A percentile compares a stretch with the other conserved stretches of the same genome.
Conservation (phyloP, 2,113 vertebrate species). For the Megaceryle torquata region DNA sequence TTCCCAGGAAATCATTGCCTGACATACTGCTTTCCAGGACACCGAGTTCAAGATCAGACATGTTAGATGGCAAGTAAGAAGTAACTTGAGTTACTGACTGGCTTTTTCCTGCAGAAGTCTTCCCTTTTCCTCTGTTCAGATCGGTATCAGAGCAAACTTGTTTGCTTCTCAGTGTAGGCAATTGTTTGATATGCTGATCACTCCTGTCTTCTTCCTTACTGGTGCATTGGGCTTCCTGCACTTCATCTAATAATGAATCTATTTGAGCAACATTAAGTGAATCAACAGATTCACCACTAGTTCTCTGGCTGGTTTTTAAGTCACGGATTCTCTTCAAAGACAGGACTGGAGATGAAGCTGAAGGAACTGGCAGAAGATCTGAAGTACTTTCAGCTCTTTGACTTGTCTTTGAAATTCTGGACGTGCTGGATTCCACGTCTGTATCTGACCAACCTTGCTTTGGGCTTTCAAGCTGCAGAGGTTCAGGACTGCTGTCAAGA, state of each 20-base stretch:
- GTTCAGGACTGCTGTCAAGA: constrained; percentile 64
- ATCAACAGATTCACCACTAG: constrained; percentile 60
- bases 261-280: neutral
- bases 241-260: neutral
- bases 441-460: constrained; percentile 35
- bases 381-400: constrained; percentile 42
- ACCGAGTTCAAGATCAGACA: constrained; percentile 57
- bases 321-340: constrained; percentile 61
- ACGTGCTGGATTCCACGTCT: constrained; percentile 36
- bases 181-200: neutral
- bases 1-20: constrained; percentile 65
- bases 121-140: constrained; percentile 1
- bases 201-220: neutral
- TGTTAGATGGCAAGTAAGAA: constrained; percentile 56
- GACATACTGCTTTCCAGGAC: constrained; percentile 48
- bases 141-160: neutral
- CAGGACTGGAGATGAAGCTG: constrained; percentile 74
- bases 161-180: neutral
- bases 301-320: constrained; percentile 55
- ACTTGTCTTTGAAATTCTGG: constrained; percentile 47
- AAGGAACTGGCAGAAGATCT: constrained; percentile 70
- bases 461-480: constrained; percentile 16
- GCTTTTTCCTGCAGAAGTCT: constrained; percentile 54
- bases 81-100: constrained; percentile 58
- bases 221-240: neutral